Conservation (phyloP, 2,797 vertebrate species). For the Odontamblyopus rebecca region DNA sequence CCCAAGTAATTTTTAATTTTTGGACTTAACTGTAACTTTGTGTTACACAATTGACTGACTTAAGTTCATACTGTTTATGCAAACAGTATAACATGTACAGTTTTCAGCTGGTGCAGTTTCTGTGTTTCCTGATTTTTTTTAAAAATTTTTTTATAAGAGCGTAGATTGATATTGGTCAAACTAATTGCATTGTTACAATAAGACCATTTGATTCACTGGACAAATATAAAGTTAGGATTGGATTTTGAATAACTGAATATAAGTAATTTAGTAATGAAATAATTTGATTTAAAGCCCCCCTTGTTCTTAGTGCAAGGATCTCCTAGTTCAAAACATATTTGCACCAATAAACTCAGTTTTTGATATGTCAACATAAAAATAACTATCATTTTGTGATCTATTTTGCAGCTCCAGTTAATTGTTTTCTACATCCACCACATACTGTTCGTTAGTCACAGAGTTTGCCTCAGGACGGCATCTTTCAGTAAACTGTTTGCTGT, state of each 20-base stretch:
- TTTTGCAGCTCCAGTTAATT: conserved; percentile 4
- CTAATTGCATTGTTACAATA: not conserved
- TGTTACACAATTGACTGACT: no score
- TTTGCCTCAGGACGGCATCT: conserved; percentile 13
- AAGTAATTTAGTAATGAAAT: no score
- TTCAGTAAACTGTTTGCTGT: conserved; percentile 6
- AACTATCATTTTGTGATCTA: not conserved
- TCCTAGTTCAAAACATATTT: not conserved
- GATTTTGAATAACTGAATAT: no score
- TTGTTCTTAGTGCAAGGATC: not conserved
- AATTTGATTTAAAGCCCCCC: not conserved
- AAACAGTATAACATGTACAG: no score
- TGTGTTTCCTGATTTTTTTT: no score
- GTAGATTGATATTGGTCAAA: not conserved
- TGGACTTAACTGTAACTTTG: no score
- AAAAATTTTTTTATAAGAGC: not conserved
- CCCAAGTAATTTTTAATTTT: no score
- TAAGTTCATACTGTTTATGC: no score
- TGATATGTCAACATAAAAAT: not conserved
- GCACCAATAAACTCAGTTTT: not conserved
- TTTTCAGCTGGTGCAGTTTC: no score
- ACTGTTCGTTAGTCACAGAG: conserved; percentile 26
- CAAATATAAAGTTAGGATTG: no score
- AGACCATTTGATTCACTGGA: no score
- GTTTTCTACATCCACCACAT: conserved; percentile 18